phyloP scores from a whole-genome alignment of 2,797 vertebrate species.

The Crenuchus spilurus region DNA sequence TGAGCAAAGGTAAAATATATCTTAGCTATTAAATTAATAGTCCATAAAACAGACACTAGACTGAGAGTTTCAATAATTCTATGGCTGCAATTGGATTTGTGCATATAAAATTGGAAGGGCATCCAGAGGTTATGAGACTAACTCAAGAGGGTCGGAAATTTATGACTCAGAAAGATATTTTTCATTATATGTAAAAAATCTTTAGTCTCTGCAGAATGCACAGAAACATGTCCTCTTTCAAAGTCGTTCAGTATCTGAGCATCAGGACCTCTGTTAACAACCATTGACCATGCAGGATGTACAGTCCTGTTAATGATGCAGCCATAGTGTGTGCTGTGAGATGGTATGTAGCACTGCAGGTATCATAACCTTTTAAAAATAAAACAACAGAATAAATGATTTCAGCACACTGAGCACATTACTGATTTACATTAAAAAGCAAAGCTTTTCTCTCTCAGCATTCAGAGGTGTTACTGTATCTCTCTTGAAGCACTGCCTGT shows the following conservation, averaged over 20 bases:
- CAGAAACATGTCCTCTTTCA: background rate
- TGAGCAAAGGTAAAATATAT: background rate
- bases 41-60: constrained; percentile 1
- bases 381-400: no score
- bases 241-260: background rate
- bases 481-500: no score
- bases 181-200: background rate
- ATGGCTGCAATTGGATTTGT: background rate
- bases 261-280: background rate
- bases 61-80: constrained; percentile 17
- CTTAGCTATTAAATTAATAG: constrained; percentile 10
- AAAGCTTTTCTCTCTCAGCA: no score
- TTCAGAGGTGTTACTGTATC: no score
- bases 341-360: no score
- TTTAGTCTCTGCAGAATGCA: background rate
- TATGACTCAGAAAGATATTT: background rate
- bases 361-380: no score
- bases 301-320: background rate
- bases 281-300: background rate
- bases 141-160: background rate
- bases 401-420: no score
- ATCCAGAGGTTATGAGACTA: background rate
- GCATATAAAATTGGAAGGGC: constrained; percentile 7
- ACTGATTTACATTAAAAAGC: no score
- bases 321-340: no score